phyloP scores from a whole-genome alignment of 2,888 invertebrate species.

The Andrena haemorrhoa region DNA sequence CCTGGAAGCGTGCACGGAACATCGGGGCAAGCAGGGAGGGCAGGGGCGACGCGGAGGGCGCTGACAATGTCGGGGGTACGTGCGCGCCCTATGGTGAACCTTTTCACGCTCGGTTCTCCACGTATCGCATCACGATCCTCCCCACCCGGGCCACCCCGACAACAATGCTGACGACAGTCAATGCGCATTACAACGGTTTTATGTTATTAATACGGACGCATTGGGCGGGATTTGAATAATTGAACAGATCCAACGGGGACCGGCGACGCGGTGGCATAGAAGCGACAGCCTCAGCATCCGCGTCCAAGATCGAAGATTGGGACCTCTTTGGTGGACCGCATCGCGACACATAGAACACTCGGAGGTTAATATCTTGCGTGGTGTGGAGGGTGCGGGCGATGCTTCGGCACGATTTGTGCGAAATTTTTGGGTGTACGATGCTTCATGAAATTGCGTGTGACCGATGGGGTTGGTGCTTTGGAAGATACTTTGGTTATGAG shows the following conservation, averaged over 20 bases:
- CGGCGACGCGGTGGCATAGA: neutral
- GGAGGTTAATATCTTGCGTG: neutral
- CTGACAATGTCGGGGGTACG: constrained; percentile 63
- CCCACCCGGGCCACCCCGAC: constrained; percentile 45
- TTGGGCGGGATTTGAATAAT: constrained; percentile 80
- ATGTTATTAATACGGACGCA: constrained; percentile 80
- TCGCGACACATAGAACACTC: neutral
- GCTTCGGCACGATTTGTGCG: too few species aligned
- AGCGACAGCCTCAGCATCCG: neutral
- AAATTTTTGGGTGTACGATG: too few species aligned
- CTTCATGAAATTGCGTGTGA: too few species aligned
- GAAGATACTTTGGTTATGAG: too few species aligned
- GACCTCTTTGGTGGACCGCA: neutral
- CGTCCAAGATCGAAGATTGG: neutral
- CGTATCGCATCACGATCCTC: constrained; percentile 71
- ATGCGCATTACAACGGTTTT: constrained; percentile 83
- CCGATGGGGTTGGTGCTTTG: too few species aligned
- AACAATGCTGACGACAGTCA: constrained; percentile 69
- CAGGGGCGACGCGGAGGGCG: constrained; percentile 9
- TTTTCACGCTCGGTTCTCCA: constrained; percentile 76
- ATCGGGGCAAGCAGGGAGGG: neutral
- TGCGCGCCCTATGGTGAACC: constrained; percentile 59
- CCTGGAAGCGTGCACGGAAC: constrained; percentile 62
- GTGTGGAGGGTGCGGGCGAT: too few species aligned
- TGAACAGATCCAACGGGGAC: constrained; percentile 71